Base-by-base conservation (phyloP, 64 coral and sea anemone species). In the Dendronephthya gigantea region DNA sequence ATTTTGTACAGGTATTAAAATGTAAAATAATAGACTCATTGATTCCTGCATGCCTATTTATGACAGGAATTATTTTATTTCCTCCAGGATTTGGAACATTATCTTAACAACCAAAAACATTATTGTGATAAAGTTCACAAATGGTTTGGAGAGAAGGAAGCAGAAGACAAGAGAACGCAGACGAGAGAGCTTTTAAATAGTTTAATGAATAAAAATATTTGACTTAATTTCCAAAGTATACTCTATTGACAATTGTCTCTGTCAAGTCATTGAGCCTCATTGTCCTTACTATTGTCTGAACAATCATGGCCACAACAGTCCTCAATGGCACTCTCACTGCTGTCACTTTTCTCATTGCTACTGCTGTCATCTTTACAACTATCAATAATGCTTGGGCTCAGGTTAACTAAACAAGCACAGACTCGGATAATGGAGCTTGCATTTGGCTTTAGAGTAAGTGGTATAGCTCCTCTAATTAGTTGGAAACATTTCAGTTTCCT, bases 371-470 rank as follows among this genome's bases (percentile, higher is more conserved):
- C 35, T 1, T 76, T 16, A 34, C 17, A 3, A 28, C 4, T 28
- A 27, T 76, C 69, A 76, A 76, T 76, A 76, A 76, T 76, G 31
- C 69, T 76, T 16, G 69, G 69, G 69, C 31, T 2, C 17, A 76
- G 12, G 69, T 76, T 76, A 16, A 76, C 69, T 34, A 76, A 16
- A 76, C 69, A 76, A 76, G 69, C 69, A 76, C 69, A 76, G 17
- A 76, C 69, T 34, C 17, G 11, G 25, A 76, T 76, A 31, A 76
- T 76, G 31, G 3, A 31, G 31, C 69, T 76, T 76, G 35, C 69
- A 76, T 76, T 33, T 76, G 69, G 69, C 69, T 76, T 76, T 16
- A 76, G 23, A 76, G 69, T 31, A 76, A 76, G 69, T 76, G 69
- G 69, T 76, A 76, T 34, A 34, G 17, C 69, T 27, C 31, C 31